Base-by-base conservation (phyloP, 1,140 invertebrate genomes). In the Diprion similis region DNA sequence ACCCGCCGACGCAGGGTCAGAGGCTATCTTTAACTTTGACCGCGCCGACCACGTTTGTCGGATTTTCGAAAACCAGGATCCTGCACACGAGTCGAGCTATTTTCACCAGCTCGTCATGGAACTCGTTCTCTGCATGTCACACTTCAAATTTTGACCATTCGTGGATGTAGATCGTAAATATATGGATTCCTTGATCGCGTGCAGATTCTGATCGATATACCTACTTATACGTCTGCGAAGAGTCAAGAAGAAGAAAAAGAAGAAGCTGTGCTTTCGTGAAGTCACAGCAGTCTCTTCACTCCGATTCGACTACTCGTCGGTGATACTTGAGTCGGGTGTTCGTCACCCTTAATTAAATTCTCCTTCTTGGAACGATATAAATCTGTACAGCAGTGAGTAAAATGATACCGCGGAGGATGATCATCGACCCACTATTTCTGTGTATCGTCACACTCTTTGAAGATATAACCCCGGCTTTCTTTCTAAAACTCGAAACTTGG, bases 1-100 rank as follows among this genome's bases (percentile, higher is more conserved):
- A 59, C 51, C 51, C 51, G n/a, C 51, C 51, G 51, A 59, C 51
- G 51, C 51, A 59, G 51, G 51, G 51, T 59, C 51, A 59, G 51
- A 59, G 51, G 51, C 51, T 59, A 59, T 59, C 51, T 59, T 59
- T 59, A 59, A 59, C 51, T 59, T 59, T 59, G 51, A 59, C 51
- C 51, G 51, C 51, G 51, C 11, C 51, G 11, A 59, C 51, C 51
- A 59, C 11, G n/a, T 59, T 59, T 59, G 11, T 59, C 51, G 1
- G 51, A 59, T 59, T 59, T 59, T 59, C 51, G 51, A n/a, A 59
- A 59, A 59, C 2, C 2, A 59, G 51, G n/a, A n/a, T 1, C n/a
- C 15, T 15, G 48, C 11, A 59, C n/a, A 8, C 51, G 51, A 59
- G 51, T 37, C 11, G 51, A 59, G 51, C 51, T 59, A 59, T 59